Evolutionary conservation across 2,888 invertebrate species (phyloP), one percentile per base, ranked within the genome.

Genomic region (Teinopalpus imperialis): DNA sequence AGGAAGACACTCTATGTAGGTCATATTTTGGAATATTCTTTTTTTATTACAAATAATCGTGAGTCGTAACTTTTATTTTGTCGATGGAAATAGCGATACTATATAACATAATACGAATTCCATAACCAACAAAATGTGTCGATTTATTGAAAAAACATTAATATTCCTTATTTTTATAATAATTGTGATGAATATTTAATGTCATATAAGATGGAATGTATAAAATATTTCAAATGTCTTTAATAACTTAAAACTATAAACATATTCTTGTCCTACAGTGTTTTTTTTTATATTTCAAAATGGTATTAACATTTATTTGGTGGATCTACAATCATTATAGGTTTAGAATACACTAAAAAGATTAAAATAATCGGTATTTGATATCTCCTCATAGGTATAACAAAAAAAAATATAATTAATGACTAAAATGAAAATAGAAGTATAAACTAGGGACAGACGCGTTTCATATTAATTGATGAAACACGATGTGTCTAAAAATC

Each of bases 381-480:
- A 9, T 26, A 41, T 9, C 12, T 13, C n/a, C 5, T 41, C 43
- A 43, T 36, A 44, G 32, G 27, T 30, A 43, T 49, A 44, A 43
- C 34, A 27, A 51, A 53, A 37, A 49, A 48, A 49, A 43, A 51
- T 43, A 51, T 46, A 44, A 43, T 53, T 56, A 48, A 52, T 66
- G 86, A 86, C 77, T 86, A 78, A 86, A 87, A 86, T 85, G 86
- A 87, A 80, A 86, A 87, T 86, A 87, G 86, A 87, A 87, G 75
- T 74, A 57, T 50, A 62, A 53, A 60, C 40, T 24, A 39, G 40
- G 18, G 31, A 47, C 27, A 48, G 10, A 34, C 21, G 41, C 32
- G 24, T 36, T 48, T 35, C 23, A 20, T 27, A 29, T 5, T 29
- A 13, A 3, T 23, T 16, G 6, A 31, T 9, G 6, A 40, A 40